Base-by-base conservation (phyloP, 1,140 invertebrate species). In the Diploscapter pachys region DNA sequence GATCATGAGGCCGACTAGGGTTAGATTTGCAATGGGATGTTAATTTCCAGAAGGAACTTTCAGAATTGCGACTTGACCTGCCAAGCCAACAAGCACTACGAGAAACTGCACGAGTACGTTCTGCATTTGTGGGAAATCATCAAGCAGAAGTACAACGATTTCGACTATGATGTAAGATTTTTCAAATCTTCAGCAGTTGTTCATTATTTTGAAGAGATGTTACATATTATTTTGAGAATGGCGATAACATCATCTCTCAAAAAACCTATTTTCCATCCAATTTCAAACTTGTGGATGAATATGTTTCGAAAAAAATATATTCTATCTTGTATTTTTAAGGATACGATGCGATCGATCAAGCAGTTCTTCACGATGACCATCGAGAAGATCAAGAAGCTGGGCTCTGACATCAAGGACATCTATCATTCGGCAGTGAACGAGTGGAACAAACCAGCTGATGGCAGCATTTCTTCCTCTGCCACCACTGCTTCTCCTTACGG, bases 71-170 rank as follows among this genome's bases (percentile, higher is more conserved):
- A 78, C 51, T 31, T 78, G 63, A 57, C 68, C 3, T 78, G 77
- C 57, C 73, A 77, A 64, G 63, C 75, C 5, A 63, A 59, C 50
- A 78, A 78, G 64, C 77, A 78, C 56, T 71, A 76, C 64, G 57
- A 49, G 4, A 72, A 71, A 52, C 74, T 78, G 49, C 77, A 78
- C 53, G 69, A 78, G 61, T 78, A 78, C 59, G 77, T 76, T n/a
- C 63, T 76, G 6, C 72, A 53, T 48, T 55, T 78, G 8, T 78
- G 77, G 77, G 71, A 72, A 53, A 72, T 77, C 13, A n/a, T 78
- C 56, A 78, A 78, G 74, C 69, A 78, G 51, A 78, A 78, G 62
- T 72, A 76, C 50, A 54, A 68, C 5, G 71, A 77, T 48, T 78
- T 78, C 53, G 77, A 78, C 63, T 51, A 69, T 53, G 77, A 78